phyloP scores from a whole-genome alignment of 2,113 vertebrate genomes.

The Orthonyx spaldingii region DNA sequence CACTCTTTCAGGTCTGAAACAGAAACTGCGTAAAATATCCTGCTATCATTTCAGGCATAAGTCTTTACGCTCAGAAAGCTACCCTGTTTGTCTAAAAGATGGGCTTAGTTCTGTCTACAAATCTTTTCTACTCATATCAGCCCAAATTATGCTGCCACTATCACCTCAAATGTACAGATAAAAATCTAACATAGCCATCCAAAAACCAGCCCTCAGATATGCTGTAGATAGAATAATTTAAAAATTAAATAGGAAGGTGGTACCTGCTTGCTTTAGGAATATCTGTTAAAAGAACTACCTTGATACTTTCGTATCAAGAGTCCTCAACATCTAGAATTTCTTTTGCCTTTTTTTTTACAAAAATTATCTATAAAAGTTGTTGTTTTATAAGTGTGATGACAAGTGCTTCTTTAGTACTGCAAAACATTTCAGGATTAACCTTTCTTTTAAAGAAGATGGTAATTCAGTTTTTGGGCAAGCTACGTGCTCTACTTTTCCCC shows the following conservation, averaged over 20 bases:
- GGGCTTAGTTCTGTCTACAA: background rate
- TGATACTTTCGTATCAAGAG: accelerated
- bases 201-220: background rate
- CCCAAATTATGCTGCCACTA: background rate
- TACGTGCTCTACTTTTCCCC: background rate
- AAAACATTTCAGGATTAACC: background rate
- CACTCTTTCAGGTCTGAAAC: background rate
- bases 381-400: background rate
- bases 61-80: background rate
- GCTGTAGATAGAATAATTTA: background rate
- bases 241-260: background rate
- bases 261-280: background rate
- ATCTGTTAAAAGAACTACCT: background rate
- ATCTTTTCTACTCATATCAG: background rate
- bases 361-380: background rate
- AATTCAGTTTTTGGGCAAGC: background rate
- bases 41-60: background rate
- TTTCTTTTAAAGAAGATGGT: background rate
- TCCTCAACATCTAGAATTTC: background rate
- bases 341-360: background rate
- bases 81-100: background rate
- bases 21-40: background rate
- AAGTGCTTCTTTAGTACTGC: background rate
- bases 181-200: accelerated
- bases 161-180: background rate